Conservation (phyloP, 2,797 vertebrate species). For the Tokudaia muenninki region DNA sequence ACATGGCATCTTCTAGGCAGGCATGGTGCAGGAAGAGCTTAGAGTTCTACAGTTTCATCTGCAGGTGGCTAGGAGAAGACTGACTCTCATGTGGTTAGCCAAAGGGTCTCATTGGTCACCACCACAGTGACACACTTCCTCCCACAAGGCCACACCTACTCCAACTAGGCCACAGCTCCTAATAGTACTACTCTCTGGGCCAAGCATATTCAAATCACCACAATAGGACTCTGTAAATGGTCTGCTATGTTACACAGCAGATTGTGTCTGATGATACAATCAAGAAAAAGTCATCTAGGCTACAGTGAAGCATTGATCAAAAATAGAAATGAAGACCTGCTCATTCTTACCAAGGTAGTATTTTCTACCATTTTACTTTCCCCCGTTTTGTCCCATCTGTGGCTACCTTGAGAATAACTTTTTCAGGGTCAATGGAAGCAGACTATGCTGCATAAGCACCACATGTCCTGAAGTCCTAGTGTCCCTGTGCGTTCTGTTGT, state of each 20-base stretch:
- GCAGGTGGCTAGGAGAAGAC: background rate
- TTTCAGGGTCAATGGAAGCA: background rate
- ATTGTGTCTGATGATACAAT: background rate
- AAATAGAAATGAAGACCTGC: background rate
- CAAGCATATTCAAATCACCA: too few species aligned
- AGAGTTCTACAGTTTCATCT: background rate
- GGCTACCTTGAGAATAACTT: background rate
- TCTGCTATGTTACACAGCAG: background rate
- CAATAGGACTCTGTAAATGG: background rate
- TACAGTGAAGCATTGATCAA: constrained; percentile 21
- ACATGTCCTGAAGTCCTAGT: background rate
- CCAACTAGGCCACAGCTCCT: too few species aligned
- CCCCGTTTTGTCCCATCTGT: fast-evolving
- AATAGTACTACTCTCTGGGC: too few species aligned
- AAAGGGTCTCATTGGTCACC: too few species aligned
- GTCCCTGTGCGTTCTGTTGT: background rate
- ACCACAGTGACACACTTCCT: too few species aligned
- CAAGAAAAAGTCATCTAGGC: background rate
- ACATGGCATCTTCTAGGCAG: background rate
- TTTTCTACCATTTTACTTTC: background rate
- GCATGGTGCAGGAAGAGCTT: background rate
- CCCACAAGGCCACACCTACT: too few species aligned
- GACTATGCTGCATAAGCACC: background rate
- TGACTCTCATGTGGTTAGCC: background rate
- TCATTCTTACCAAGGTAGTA: background rate